A percentile compares a stretch with the other conserved stretches of the same genome.
These are phyloP conservation scores for Phrynocephalus vlangalii DNA, from an alignment of 2,797 vertebrate genomes.

Conservation along the genomic window DNA sequence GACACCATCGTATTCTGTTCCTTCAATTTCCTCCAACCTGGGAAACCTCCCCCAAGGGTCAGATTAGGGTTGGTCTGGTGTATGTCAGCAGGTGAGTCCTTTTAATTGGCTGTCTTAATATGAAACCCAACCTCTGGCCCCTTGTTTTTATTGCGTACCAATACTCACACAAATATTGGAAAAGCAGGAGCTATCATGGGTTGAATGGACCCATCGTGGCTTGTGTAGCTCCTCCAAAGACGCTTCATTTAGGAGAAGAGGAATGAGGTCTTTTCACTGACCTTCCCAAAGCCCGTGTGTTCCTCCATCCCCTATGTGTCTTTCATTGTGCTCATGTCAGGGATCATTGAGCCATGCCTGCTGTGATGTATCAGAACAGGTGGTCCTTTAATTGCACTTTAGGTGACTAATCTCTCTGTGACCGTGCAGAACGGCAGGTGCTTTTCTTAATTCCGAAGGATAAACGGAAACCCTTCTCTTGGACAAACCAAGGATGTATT, in stretches of 20 bases:
- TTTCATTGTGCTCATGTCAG: slow-evolving; percentile 12
- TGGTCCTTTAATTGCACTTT: slow-evolving; percentile 40
- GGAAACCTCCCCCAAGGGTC: neutral
- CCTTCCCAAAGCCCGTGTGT: neutral
- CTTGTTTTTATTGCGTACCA: neutral
- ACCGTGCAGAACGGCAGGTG: neutral
- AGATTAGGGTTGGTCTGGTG: neutral
- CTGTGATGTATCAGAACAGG: slow-evolving; percentile 23
- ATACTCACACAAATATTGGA: too few relatives aligned
- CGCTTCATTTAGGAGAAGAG: neutral
- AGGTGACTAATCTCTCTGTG: slow-evolving; percentile 31
- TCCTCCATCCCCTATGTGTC: neutral
- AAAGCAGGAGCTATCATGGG: neutral
- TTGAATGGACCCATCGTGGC: neutral
- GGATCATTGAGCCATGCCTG: slow-evolving; percentile 8
- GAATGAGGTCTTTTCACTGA: neutral
- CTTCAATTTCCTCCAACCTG: neutral
- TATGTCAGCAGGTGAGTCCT: neutral
- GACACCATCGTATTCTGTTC: too few relatives aligned
- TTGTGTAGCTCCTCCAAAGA: neutral
- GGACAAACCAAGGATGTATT: neutral
- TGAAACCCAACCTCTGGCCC: slow-evolving; percentile 23
- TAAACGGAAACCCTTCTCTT: neutral
- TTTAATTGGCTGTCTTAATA: slow-evolving; percentile 5
- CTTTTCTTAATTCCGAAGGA: slow-evolving; percentile 11